Evolutionary conservation across 2,113 vertebrate genomes (phyloP), one percentile per base, ranked within the genome.

Genomic region (Ceratotherium simum): DNA sequence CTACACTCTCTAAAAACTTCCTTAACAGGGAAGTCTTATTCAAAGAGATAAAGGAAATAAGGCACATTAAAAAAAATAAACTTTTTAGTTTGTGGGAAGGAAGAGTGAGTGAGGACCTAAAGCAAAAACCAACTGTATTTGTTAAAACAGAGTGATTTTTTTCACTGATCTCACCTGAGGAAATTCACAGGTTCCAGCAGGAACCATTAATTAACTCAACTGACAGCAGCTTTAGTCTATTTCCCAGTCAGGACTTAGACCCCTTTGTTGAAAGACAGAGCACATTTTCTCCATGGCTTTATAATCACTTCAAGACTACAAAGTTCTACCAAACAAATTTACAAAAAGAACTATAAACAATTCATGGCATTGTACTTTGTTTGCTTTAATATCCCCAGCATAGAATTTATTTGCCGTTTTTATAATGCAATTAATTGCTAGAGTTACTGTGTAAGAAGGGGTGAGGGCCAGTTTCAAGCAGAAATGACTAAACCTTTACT

Each of bases 181-280:
- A 96, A 95, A 95, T 88, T 27, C 65, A 80, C 23, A 92, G 48
- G 69, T 90, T 93, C 79, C 54, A 27, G 72, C 8, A 93, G 21
- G 12, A 18, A 84, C 33, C 25, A 72, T 84, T 65, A 67, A 87
- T 96, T 94, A 91, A 70, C 39, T 69, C 46, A 89, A 56, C n/a
- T 67, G 76, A 96, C 54, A 90, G 79, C 33, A 60, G 36, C 27
- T 79, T 78, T 58, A 46, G 29, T 65, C 46, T 79, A n/a, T 56
- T 97, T 96, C 46, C 85, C 51, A 90, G 21, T 95, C 46, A 64
- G 67, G 21, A 98, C 73, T 92, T 78, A 90, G 65, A 60, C 13
- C 14, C 70, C 27, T 97, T 95, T 96, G 81, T 87, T 92, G 67
- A 54, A 95, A 97, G 58, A 75, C 95, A 97, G 46, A 81, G 21